Evolutionary conservation across 2,797 vertebrate species (phyloP), one percentile per base, ranked within the genome.

Genomic region (Benthosema pterotum): DNA sequence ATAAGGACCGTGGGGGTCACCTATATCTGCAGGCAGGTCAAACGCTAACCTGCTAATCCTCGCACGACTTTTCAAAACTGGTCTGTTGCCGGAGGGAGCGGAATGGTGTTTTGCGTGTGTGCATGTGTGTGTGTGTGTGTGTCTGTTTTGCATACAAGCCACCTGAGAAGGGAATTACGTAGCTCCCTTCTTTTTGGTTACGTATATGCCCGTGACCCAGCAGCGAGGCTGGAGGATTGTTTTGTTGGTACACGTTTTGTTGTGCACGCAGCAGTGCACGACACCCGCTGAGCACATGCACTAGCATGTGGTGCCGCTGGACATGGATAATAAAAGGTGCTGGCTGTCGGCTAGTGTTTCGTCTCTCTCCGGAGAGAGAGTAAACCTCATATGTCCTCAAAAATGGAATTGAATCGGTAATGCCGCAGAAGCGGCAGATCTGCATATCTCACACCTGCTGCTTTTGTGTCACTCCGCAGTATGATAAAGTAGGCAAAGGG

Each of bases 31-130:
- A 57, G 66, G 69, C 73, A 83, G 83, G 81, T 90, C 82, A 91
- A 82, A 87, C 38, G 46, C 75, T 83, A 87, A 88, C 86, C 79
- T 80, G 78, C 75, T 88, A 87, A 89, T 87, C 85, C 72, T 65
- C 72, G 42, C 72, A 67, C 56, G 53, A 71, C 76, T 69, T 65
- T 70, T 61, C 32, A 38, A 9, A 80, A 69, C 74, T 66, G 58
- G 67, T 65, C 74, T 65, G 28, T 38, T 42, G 49, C 15, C 49
- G 43, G n/a, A n/a, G 22, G 11, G 60, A 61, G 63, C 63, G 61
- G 32, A 2, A 9, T 2, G 8, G 32, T 9, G 8, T 38, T 38
- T 8, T 38, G 7, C 5, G 22, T 25, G 22, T 25, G 22, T 25
- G 22, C 5, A 5, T 25, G 42, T 48, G 45, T 11, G 63, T 74